Conservation (phyloP, 2,888 invertebrate species). For the Cryptocephalus moraei region DNA sequence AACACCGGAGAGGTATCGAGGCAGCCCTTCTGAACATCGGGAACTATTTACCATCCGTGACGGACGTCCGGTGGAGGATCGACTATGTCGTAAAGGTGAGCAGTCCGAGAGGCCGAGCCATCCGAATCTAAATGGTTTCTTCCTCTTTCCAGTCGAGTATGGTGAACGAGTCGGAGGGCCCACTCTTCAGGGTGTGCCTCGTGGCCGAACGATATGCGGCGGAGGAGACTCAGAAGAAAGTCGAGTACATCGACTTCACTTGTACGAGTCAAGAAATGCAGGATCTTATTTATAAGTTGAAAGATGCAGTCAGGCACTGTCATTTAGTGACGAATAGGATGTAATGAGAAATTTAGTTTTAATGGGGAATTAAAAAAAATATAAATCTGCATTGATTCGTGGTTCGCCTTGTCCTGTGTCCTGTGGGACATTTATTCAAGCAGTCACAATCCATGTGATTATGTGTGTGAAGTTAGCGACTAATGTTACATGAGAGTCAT, state of each 20-base stretch:
- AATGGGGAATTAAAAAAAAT: too few relatives aligned
- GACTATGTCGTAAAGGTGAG: conserved; percentile 39
- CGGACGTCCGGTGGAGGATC: conserved; percentile 51
- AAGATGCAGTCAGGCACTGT: conserved; percentile 53
- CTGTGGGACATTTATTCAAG: too few relatives aligned
- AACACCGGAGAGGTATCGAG: conserved; percentile 24
- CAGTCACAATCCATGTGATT: too few relatives aligned
- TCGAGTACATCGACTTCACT: conserved; percentile 46
- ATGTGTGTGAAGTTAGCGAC: too few relatives aligned
- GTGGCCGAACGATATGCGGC: conserved; percentile 27
- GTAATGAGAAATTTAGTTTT: too few relatives aligned
- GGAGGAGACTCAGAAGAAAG: conserved; percentile 34
- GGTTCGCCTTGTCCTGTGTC: too few relatives aligned
- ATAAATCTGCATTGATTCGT: too few relatives aligned
- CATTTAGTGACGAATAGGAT: conserved; percentile 25
- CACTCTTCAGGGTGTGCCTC: conserved; percentile 32
- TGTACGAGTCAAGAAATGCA: conserved; percentile 55
- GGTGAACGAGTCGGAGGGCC: conserved; percentile 29
- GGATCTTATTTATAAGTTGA: conserved; percentile 56
- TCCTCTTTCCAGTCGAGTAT: conserved; percentile 29
- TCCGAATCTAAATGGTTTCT: background rate
- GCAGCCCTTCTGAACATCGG: conserved; percentile 31
- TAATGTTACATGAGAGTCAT: too few relatives aligned
- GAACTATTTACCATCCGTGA: conserved; percentile 42
- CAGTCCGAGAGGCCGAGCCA: background rate